These are phyloP conservation scores for Lepisosteus osseus DNA, from an alignment of 2,113 vertebrate species.

Conservation along the genomic window DNA sequence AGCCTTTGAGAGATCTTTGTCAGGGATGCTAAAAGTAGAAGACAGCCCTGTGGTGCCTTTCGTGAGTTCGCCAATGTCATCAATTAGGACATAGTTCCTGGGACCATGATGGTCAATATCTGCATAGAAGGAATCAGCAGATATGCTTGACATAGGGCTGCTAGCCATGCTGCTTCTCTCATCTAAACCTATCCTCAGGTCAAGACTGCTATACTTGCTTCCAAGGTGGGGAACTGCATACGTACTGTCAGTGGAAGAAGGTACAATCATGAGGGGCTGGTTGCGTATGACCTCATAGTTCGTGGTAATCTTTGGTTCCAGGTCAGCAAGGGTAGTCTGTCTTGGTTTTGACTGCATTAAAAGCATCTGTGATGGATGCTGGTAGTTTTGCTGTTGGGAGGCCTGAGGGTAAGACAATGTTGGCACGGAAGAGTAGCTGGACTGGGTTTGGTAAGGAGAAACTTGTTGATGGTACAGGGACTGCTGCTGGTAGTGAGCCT, in stretches of 20 bases:
- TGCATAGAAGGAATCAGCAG: constrained; percentile 94
- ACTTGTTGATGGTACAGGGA: constrained; percentile 89
- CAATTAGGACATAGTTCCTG: constrained; percentile 91
- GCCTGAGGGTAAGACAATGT: constrained; percentile 87
- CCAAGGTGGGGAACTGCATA: constrained; percentile 84
- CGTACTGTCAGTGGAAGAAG: constrained; percentile 82
- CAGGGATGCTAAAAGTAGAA: constrained; percentile 85
- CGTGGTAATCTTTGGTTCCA: constrained; percentile 90
- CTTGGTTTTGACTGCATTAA: constrained; percentile 86
- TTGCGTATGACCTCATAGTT: constrained; percentile 94
- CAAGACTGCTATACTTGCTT: constrained; percentile 86
- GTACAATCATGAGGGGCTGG: constrained; percentile 89
- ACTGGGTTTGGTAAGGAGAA: constrained; percentile 88
- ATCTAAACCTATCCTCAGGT: constrained; percentile 88
- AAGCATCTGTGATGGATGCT: constrained; percentile 84
- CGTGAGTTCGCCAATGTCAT: constrained; percentile 93
- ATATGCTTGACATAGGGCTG: constrained; percentile 95
- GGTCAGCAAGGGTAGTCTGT: constrained; percentile 78
- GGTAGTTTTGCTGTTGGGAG: constrained; percentile 79
- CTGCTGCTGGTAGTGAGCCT: constrained; percentile 84
- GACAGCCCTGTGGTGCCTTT: constrained; percentile 79
- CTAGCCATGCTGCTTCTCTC: constrained; percentile 90
- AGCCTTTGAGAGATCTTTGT: constrained; percentile 90
- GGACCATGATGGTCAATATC: constrained; percentile 90
- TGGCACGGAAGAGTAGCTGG: constrained; percentile 86